Evolutionary conservation across 2,797 vertebrate genomes (phyloP).

Genomic region (Alcedo atthis): DNA sequence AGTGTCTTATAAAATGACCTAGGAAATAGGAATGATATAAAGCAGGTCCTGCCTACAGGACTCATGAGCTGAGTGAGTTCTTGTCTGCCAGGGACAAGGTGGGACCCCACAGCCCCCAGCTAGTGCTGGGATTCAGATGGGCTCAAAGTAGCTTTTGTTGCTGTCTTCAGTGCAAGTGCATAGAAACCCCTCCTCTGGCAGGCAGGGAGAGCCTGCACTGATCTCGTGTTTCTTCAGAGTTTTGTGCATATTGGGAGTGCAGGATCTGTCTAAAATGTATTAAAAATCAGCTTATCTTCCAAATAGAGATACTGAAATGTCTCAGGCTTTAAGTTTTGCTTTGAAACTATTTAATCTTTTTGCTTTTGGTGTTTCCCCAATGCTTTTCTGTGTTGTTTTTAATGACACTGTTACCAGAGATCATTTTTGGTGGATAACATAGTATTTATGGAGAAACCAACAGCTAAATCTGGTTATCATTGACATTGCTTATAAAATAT

Average conservation of each 20-base stretch:
- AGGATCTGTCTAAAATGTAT: background rate
- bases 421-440: constrained; percentile 25
- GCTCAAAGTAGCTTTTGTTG: background rate
- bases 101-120: background rate
- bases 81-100: background rate
- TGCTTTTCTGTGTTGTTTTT: background rate
- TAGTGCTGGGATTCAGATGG: background rate
- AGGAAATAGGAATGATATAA: rapidly evolving
- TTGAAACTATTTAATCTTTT: background rate
- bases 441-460: constrained; percentile 28
- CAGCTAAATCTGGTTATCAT: constrained; percentile 62
- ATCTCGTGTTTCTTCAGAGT: background rate
- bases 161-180: background rate
- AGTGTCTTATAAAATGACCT: background rate
- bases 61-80: rapidly evolving
- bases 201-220: background rate
- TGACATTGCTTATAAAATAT: constrained; percentile 59
- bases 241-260: background rate
- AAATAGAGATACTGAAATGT: background rate
- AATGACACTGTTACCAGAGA: background rate
- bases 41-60: background rate
- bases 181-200: background rate
- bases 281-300: constrained; percentile 16
- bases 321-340: background rate
- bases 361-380: background rate